Evolutionary conservation across 2,888 invertebrate genomes (phyloP).

Genomic region (Tanytarsus gracilentus): DNA sequence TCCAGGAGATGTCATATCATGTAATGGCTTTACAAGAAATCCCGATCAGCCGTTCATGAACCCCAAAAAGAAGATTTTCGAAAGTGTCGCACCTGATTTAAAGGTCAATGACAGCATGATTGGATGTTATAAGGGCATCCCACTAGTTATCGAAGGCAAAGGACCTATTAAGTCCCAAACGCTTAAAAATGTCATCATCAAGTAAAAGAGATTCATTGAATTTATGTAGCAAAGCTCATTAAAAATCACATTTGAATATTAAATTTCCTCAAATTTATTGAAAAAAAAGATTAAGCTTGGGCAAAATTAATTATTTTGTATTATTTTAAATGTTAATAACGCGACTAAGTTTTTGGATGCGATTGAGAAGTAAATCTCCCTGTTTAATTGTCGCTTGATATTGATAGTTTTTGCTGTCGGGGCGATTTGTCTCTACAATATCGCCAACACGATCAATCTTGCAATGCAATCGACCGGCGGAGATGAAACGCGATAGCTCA

Average conservation of each 20-base stretch:
- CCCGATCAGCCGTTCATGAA: constrained; percentile 69
- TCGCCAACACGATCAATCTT: constrained; percentile 95
- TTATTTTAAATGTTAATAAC: constrained; percentile 98
- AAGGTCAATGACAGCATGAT: constrained; percentile 59
- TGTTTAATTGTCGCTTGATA: constrained; percentile 98
- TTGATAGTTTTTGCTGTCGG: constrained; percentile 80
- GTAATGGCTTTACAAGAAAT: constrained; percentile 59
- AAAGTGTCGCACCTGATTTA: constrained; percentile 74
- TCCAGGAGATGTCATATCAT: constrained; percentile 66
- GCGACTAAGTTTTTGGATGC: constrained; percentile 96
- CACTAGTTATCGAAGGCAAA: constrained; percentile 62
- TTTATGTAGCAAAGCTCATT: no score
- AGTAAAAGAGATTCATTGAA: no score
- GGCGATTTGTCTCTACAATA: constrained; percentile 91
- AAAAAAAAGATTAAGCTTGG: background rate
- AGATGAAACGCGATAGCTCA: constrained; percentile 82
- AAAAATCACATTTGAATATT: background rate
- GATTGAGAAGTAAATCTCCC: constrained; percentile 92
- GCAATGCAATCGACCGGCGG: constrained; percentile 92
- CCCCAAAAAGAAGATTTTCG: constrained; percentile 89
- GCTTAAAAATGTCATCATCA: constrained; percentile 64
- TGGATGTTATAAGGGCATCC: constrained; percentile 69
- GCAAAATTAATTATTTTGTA: constrained; percentile 58
- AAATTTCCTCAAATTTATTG: background rate
- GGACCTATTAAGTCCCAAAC: constrained; percentile 61